These are phyloP conservation scores for Chroicocephalus ridibundus DNA, from an alignment of 2,113 vertebrate genomes.

Conservation along the genomic window DNA sequence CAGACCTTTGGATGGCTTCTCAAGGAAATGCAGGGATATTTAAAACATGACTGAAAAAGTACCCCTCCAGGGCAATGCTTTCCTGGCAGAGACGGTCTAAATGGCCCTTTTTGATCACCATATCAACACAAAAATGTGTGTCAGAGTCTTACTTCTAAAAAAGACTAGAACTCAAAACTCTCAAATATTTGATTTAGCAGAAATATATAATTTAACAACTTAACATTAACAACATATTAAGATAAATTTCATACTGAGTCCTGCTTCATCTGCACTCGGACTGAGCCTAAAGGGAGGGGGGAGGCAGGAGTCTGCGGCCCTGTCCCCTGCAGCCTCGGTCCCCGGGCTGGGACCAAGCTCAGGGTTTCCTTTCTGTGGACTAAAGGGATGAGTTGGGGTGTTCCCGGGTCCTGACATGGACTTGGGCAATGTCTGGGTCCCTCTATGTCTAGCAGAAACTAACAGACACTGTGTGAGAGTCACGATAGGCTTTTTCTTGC, in stretches of 20 bases:
- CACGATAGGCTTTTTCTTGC: neutral
- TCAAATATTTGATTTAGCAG: neutral
- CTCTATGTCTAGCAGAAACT: neutral
- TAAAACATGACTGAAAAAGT: neutral
- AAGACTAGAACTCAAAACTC: neutral
- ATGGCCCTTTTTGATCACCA: neutral
- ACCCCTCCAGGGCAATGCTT: neutral
- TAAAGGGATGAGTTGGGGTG: neutral
- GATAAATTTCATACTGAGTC: neutral
- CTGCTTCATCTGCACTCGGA: neutral
- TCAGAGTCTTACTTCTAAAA: neutral
- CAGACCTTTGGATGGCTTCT: neutral
- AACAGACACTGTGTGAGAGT: neutral
- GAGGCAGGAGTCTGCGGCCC: neutral
- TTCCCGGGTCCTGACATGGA: accelerated
- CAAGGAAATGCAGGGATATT: neutral
- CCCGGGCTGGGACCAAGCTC: neutral
- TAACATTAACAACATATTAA: neutral
- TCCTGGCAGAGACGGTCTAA: neutral
- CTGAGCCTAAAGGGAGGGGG: neutral
- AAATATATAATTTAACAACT: neutral
- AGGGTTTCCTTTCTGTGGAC: neutral
- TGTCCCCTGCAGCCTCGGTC: neutral
- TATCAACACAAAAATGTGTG: neutral
- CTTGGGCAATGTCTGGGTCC: neutral